Conservation (phyloP, 2,888 invertebrate species). For the Latrodectus hesperus region DNA sequence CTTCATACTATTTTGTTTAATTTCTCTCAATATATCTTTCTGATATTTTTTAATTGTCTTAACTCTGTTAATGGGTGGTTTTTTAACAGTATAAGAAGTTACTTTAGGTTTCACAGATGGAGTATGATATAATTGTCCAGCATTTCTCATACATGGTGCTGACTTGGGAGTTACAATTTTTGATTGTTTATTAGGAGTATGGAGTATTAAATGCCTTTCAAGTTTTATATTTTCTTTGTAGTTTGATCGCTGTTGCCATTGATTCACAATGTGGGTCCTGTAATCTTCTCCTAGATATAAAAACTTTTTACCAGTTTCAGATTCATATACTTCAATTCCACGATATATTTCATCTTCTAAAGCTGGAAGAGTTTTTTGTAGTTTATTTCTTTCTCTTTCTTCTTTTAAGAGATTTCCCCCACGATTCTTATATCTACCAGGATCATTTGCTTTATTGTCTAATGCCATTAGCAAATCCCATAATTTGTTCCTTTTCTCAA, state of each 20-base stretch:
- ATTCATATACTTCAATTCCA: constrained; percentile 39
- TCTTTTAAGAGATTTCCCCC: constrained; percentile 90
- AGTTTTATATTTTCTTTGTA: constrained; percentile 52
- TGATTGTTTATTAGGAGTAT: constrained; percentile 22
- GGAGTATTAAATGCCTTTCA: background rate
- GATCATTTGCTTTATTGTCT: constrained; percentile 85
- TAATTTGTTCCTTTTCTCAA: constrained; percentile 81
- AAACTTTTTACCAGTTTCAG: constrained; percentile 22
- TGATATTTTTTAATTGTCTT: background rate
- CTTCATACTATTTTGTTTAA: background rate
- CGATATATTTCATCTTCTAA: constrained; percentile 45
- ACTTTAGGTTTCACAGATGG: background rate
- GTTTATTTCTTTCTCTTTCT: constrained; percentile 88
- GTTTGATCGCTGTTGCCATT: constrained; percentile 30
- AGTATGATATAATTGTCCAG: constrained; percentile 9
- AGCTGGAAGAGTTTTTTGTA: constrained; percentile 81
- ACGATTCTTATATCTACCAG: constrained; percentile 88
- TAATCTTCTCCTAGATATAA: constrained; percentile 43
- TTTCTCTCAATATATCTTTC: constrained; percentile 1
- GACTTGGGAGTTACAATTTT: constrained; percentile 14
- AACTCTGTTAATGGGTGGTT: background rate
- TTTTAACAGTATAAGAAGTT: background rate
- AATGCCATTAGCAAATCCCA: constrained; percentile 86
- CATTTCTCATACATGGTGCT: constrained; percentile 27
- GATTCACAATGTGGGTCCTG: constrained; percentile 8